A percentile compares a stretch with the other conserved stretches of the same genome.
Evolutionary conservation across 2,113 vertebrate genomes (phyloP).

Genomic region (Lycocorax pyrrhopterus): DNA sequence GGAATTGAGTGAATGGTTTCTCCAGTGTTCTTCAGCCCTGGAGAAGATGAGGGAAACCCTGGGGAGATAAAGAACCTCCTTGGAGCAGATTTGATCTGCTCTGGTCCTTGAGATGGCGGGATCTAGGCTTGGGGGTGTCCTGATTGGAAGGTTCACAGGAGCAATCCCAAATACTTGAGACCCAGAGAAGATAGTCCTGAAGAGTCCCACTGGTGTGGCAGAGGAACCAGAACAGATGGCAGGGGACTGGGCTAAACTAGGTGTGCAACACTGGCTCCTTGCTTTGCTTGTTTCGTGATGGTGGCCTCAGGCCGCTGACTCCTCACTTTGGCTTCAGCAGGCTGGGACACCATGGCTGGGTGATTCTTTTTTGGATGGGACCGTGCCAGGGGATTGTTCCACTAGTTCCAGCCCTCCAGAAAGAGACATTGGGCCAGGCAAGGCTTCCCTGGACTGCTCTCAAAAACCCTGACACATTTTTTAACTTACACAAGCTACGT

Average conservation of each 20-base stretch:
- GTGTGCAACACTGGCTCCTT: not conserved
- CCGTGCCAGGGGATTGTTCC: not conserved
- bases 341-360: not conserved
- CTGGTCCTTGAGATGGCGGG: not conserved
- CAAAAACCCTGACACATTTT: not conserved
- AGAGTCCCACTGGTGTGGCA: not conserved
- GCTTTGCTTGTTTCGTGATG: not conserved
- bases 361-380: not conserved
- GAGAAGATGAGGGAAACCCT: not conserved
- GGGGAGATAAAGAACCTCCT: not conserved
- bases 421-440: not conserved
- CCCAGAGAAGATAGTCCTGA: not conserved
- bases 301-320: not conserved
- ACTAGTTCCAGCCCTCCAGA: not conserved
- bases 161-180: not conserved
- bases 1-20: not conserved
- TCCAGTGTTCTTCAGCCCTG: not conserved
- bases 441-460: not conserved
- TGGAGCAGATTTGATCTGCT: not conserved
- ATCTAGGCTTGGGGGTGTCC: not conserved
- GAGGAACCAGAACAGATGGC: not conserved
- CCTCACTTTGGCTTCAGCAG: not conserved
- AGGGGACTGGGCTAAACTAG: not conserved
- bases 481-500: not conserved
- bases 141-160: not conserved